Conservation (phyloP, 2,888 invertebrate species). For the Zelleria hepariella region DNA sequence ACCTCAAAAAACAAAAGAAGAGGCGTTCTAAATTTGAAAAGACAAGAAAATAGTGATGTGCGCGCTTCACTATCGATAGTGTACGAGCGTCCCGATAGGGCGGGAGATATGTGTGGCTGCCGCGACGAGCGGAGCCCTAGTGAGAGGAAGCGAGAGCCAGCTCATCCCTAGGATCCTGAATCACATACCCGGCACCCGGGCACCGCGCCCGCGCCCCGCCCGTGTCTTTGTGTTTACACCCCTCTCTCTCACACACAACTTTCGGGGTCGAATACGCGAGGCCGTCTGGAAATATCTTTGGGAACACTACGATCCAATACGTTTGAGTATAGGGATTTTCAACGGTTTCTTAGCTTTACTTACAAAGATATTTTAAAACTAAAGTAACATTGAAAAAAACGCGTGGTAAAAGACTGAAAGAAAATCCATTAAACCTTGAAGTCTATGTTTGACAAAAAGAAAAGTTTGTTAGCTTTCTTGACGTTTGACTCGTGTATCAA, state of each 20-base stretch:
- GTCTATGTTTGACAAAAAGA: not conserved
- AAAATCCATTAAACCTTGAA: not conserved
- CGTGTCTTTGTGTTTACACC: constrained; percentile 46
- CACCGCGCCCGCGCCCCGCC: constrained; percentile 29
- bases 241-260: constrained; percentile 57
- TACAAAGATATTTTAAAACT: not conserved
- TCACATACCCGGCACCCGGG: constrained; percentile 61
- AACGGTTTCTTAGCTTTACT: not conserved
- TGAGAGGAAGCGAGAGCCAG: constrained; percentile 66
- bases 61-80: constrained; percentile 26
- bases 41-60: constrained; percentile 20
- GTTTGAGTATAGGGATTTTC: not conserved
- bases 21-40: not conserved
- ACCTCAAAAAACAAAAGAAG: not conserved
- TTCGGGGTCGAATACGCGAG: constrained; percentile 14
- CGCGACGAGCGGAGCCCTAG: constrained; percentile 63
- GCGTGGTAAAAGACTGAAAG: not conserved
- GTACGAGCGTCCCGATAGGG: constrained; percentile 20
- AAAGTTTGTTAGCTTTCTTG: not conserved
- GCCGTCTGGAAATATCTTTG: constrained; percentile 1
- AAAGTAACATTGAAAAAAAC: too few relatives aligned
- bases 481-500: not conserved
- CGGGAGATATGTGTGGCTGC: constrained; percentile 47
- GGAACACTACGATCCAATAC: not conserved
- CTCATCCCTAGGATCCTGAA: constrained; percentile 73